Evolutionary conservation across 1,140 invertebrate species (phyloP), one percentile per base, ranked within the genome.

Genomic region (Drosophila ironensis): DNA sequence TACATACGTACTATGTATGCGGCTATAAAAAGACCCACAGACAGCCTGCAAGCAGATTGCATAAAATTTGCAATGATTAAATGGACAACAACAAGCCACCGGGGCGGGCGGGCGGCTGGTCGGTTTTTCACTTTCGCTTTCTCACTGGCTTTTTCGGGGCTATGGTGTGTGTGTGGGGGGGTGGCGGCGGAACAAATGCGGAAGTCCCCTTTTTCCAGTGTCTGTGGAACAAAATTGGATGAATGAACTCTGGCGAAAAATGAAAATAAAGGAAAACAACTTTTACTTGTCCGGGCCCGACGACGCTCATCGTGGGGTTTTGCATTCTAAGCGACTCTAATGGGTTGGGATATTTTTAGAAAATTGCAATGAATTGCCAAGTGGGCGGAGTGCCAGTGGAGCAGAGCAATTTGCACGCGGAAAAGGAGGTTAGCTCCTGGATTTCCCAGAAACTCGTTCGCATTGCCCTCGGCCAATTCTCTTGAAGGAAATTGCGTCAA

Each of bases 21-120:
- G 44, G 44, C 73, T 84, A 61, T 73, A 63, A 84, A 82, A 78
- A 82, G 78, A 82, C 70, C 72, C 56, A 59, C 50, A 42, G 42
- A 50, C 77, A 46, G 59, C 9, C n/a, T 17, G 7, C 35, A 68
- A 57, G 46, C 68, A 86, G 73, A 84, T 84, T 84, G 78, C 78
- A 84, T 84, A 84, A 84, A 84, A 84, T 84, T 86, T 84, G 78
- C 73, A 84, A 73, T 82, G 78, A 82, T 82, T 82, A 73, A 84
- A 74, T 72, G 77, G 59, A 70, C 77, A 81, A 59, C 56, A 59
- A 52, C 41, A 33, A 25, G 42, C 28, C 35, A 54, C 46, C 24
- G 35, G 11, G 11, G 17, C 20, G 11, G 40, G 27, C 19, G 33
- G 17, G 56, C 24, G 44, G 37, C 27, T 57, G 19, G 47, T 44